A percentile compares a stretch with the other conserved stretches of the same genome.
These are phyloP conservation scores for Nymphalis c-album DNA, from an alignment of 2,888 invertebrate species.

Conservation along the genomic window DNA sequence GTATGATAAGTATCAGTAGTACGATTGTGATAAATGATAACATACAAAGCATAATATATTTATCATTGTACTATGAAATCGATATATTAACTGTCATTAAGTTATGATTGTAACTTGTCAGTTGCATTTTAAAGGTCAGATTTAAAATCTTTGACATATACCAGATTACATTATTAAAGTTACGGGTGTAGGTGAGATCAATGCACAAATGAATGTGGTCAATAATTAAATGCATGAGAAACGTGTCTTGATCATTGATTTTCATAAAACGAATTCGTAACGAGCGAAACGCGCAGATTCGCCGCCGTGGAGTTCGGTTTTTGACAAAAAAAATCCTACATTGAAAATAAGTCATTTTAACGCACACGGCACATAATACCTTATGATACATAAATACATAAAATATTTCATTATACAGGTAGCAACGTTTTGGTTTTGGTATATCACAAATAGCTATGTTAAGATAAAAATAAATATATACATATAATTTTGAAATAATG, in stretches of 20 bases:
- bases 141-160: conserved; percentile 33
- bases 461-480: too few species aligned
- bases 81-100: conserved; percentile 9
- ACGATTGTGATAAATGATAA: conserved; percentile 24
- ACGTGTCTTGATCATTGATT: background rate
- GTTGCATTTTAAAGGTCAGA: conserved; percentile 30
- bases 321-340: too few species aligned
- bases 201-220: background rate
- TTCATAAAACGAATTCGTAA: background rate
- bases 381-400: background rate
- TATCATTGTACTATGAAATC: conserved; percentile 14
- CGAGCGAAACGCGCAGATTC: too few species aligned
- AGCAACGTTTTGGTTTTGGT: background rate
- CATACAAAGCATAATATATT: conserved; percentile 13
- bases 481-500: too few species aligned
- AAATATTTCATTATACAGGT: too few species aligned
- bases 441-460: too few species aligned
- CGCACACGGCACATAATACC: background rate
- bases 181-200: conserved; percentile 13
- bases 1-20: too few species aligned
- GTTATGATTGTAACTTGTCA: conserved; percentile 19
- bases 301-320: too few species aligned
- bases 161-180: conserved; percentile 10
- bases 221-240: background rate
- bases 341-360: too few species aligned